Conservation (phyloP, 1,140 invertebrate species). For the Cydia pomonella region DNA sequence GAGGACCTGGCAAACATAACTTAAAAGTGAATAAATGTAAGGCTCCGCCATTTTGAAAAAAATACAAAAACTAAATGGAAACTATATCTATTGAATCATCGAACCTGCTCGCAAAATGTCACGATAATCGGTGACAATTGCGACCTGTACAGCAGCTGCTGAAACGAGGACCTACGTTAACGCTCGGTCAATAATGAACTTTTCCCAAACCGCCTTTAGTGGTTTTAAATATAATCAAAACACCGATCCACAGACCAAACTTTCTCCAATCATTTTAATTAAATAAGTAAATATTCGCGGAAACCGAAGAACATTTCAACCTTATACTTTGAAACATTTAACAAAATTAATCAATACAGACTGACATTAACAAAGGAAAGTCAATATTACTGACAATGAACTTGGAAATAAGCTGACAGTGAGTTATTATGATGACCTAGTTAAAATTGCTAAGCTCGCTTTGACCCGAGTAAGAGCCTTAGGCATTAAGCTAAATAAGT, state of each 20-base stretch:
- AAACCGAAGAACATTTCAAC: neutral
- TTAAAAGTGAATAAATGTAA: too few species aligned
- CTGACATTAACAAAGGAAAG: neutral
- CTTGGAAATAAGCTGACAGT: constrained; percentile 8
- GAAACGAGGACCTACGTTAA: too few species aligned
- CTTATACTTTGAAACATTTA: neutral
- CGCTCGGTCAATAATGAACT: too few species aligned
- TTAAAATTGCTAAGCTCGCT: neutral
- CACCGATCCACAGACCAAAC: neutral
- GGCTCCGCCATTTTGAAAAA: too few species aligned
- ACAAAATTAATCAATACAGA: constrained; percentile 5
- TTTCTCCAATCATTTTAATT: neutral
- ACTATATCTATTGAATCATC: too few species aligned
- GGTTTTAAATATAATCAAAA: neutral
- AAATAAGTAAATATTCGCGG: neutral
- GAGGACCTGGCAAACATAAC: too few species aligned
- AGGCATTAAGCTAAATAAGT: constrained; percentile 27
- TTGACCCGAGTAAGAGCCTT: constrained; percentile 13
- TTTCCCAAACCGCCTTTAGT: neutral
- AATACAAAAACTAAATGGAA: too few species aligned
- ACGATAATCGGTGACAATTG: too few species aligned
- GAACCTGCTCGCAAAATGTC: too few species aligned
- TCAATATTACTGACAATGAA: neutral
- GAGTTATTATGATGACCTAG: neutral
- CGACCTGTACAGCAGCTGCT: too few species aligned